Evolutionary conservation across 2,888 invertebrate genomes (phyloP).

Genomic region (Trichopoda pennipes): DNA sequence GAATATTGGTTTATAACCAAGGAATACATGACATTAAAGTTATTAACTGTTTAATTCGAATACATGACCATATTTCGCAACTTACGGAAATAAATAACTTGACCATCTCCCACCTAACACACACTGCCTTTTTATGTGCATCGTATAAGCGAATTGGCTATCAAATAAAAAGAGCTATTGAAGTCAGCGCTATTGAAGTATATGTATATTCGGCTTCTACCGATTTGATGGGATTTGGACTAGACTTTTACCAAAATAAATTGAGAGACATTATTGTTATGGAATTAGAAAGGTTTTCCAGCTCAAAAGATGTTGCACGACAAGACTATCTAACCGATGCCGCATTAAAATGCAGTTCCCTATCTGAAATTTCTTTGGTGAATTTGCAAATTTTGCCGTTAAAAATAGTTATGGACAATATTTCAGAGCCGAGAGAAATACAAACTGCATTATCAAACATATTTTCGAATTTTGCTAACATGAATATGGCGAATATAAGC

Average conservation of each 20-base stretch:
- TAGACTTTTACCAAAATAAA: conserved; percentile 79
- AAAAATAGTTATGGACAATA: conserved; percentile 70
- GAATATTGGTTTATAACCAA: conserved; percentile 82
- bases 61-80: conserved; percentile 80
- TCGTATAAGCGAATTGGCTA: conserved; percentile 78
- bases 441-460: conserved; percentile 60
- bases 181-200: conserved; percentile 79
- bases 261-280: conserved; percentile 76
- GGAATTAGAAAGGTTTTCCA: conserved; percentile 70
- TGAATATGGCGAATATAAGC: conserved; percentile 70
- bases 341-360: conserved; percentile 74
- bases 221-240: conserved; percentile 79
- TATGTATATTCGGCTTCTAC: conserved; percentile 79
- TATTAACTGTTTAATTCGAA: conserved; percentile 81
- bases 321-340: conserved; percentile 73
- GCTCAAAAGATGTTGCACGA: neutral
- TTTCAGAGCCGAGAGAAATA: neutral
- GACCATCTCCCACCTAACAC: conserved; percentile 78
- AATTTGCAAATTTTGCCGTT: conserved; percentile 77
- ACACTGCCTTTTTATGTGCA: conserved; percentile 77
- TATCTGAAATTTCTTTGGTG: conserved; percentile 75
- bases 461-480: conserved; percentile 71
- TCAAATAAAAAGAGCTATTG: conserved; percentile 76
- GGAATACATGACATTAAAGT: conserved; percentile 81
- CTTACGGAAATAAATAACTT: conserved; percentile 78